Evolutionary conservation across 2,113 vertebrate species (phyloP).

Genomic region (Centropristis striata): DNA sequence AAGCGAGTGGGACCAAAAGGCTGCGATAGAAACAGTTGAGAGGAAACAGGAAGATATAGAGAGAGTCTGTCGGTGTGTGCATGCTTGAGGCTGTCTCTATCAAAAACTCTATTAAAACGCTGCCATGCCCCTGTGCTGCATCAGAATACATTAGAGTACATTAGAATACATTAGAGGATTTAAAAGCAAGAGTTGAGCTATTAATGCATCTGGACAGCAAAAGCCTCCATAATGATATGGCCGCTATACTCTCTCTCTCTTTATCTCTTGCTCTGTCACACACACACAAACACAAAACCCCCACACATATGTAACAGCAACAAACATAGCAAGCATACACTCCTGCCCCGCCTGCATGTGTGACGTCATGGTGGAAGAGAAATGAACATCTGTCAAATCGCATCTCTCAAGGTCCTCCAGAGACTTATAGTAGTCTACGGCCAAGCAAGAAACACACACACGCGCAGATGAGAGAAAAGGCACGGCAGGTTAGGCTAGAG

Average conservation of each 20-base stretch:
- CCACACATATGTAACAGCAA: conserved; percentile 5
- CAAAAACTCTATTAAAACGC: conserved; percentile 79
- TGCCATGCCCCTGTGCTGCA: conserved; percentile 61
- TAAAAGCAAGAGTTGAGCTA: conserved; percentile 73
- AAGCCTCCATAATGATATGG: conserved; percentile 69
- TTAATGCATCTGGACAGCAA: conserved; percentile 79
- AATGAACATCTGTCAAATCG: conserved; percentile 67
- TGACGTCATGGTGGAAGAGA: conserved; percentile 48
- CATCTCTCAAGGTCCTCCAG: conserved; percentile 33
- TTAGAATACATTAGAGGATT: conserved; percentile 84
- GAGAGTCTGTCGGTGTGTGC: conserved; percentile 48
- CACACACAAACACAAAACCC: neutral
- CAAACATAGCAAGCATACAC: conserved; percentile 24
- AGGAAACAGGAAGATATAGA: conserved; percentile 39
- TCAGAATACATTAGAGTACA: conserved; percentile 83
- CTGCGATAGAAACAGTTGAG: conserved; percentile 26
- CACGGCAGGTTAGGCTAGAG: conserved; percentile 29
- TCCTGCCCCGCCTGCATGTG: conserved; percentile 18
- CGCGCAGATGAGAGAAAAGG: conserved; percentile 13
- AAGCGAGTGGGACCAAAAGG: conserved; percentile 20
- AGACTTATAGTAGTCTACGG: conserved; percentile 35
- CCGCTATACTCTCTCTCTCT: conserved; percentile 25
- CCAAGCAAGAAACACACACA: conserved; percentile 28
- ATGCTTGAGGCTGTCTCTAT: conserved; percentile 72
- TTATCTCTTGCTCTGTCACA: conserved; percentile 2